Conservation (phyloP, 1,140 invertebrate genomes). For the Coenobita brevimanus region DNA sequence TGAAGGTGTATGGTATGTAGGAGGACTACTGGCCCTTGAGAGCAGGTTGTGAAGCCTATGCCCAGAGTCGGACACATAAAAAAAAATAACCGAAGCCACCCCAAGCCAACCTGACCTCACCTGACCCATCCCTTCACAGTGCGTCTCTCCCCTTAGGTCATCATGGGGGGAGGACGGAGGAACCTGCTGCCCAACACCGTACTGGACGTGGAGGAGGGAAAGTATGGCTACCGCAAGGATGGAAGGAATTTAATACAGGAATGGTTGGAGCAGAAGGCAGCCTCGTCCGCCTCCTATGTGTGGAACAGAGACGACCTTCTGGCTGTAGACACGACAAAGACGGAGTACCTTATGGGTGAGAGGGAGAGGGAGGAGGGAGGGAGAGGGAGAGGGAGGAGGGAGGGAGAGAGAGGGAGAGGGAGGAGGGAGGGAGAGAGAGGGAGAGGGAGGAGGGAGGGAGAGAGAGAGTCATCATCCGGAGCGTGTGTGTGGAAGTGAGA, state of each 20-base stretch:
- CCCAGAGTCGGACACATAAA: too few relatives aligned
- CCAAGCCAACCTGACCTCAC: background rate
- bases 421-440: background rate
- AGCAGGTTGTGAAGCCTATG: too few relatives aligned
- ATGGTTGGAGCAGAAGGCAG: slow-evolving; percentile 21
- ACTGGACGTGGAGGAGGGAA: slow-evolving; percentile 45
- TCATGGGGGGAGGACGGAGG: slow-evolving; percentile 60
- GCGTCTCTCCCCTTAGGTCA: too few relatives aligned
- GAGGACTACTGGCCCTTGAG: too few relatives aligned
- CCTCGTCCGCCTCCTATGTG: slow-evolving; percentile 19
- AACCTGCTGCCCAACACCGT: slow-evolving; percentile 1
- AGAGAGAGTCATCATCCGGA: too few relatives aligned
- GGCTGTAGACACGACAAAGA: slow-evolving; percentile 18
- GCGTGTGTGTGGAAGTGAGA: too few relatives aligned
- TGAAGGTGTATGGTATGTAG: too few relatives aligned
- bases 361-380: background rate
- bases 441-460: background rate
- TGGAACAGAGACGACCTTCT: slow-evolving; percentile 44
- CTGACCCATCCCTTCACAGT: background rate
- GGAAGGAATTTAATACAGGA: slow-evolving; percentile 26
- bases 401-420: background rate
- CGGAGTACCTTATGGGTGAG: slow-evolving; percentile 45
- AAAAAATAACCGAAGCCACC: too few relatives aligned
- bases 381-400: background rate
- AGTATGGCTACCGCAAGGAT: slow-evolving; percentile 3